Evolutionary conservation across 2,113 vertebrate species (phyloP), one percentile per base, ranked within the genome.

Genomic region (Benitochromis conjunctus): DNA sequence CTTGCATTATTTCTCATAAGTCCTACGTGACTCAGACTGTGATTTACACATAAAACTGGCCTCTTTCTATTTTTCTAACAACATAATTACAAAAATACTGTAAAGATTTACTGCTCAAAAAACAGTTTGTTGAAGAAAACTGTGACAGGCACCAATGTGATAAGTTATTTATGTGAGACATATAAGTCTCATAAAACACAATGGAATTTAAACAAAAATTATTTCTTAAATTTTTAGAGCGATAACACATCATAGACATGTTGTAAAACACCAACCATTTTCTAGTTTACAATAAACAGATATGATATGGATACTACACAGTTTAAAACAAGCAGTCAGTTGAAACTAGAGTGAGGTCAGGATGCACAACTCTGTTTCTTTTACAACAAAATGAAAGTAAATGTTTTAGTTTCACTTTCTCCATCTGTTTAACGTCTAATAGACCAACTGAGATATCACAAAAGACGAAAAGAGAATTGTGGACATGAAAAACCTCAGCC

Each of bases 381-480:
- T 74, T 48, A 51, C 1, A 48, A 3, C 16, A 74, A 74, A 74
- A 51, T 48, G 24, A 48, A 74, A 74, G 9, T 3, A 74, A 10
- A 74, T 51, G 21, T 71, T 48, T 71, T 46, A 26, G 41, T 71
- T 71, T 71, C 21, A 29, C 6, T 46, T 71, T 48, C 0, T 13
- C 13, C 3, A 24, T 8, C 21, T 9, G 18, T 16, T 16, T 46
- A 48, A 48, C 0, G 0, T n/a, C 5, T 1, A 1, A 48, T 0
- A 48, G 10, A 71, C 5, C 41, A 46, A 29, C 41, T 71, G 14
- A 29, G 9, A 74, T 74, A 74, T 74, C 9, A 31, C 43, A 51
- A 74, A 48, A 29, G 69, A 74, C 5, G 4, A 74, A 74, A 48
- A 74, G n/a, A 0, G 4, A 48, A 36, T 24, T 26, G 2, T 26